Evolutionary conservation across 2,113 vertebrate species (phyloP), one percentile per base, ranked within the genome.

Genomic region (Pimephales promelas): DNA sequence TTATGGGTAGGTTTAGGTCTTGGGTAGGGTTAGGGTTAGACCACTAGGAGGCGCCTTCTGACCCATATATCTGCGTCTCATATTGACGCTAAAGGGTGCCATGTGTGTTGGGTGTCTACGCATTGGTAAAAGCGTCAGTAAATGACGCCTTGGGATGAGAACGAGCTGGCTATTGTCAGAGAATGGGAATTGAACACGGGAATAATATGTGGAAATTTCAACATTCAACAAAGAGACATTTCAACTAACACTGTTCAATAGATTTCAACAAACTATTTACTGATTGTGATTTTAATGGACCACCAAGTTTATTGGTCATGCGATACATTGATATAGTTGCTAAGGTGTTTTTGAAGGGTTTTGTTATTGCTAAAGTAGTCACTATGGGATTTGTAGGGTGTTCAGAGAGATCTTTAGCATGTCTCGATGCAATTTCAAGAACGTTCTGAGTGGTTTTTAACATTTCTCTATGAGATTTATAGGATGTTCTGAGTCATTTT

Each of bases 391-490:
- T 26, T 61, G 4, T 61, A 61, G n/a, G 4, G 24, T 26, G n/a
- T 10, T 59, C 9, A 0, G n/a, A 59, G 56, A 8, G 1, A n/a
- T 26, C 14, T 59, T 61, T 2, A 28, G 2, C 10, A 61, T 4
- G 4, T 28, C 4, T 1, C 1, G 0, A 26, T 26, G n/a, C 10
- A 1, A 26, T 61, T 61, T 13, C 10, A 2, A 10, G 24, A 10
- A 3, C 11, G 56, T 10, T 59, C 56, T 14, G n/a, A 26, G 10
- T 61, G 2, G 1, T 61, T 59, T 24, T 59, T 26, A 61, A 5
- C 0, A 28, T 7, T 0, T 14, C 2, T 0, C 0, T 2, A 57
- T 57, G 3, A 0, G 3, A 57, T 54, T 54, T 16, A 1, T 16
- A 52, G 49, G 14, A 5, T 18, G 5, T 56, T 56, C 54, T 7